Conservation (phyloP, 2,797 vertebrate genomes). For the Xenops minutus region DNA sequence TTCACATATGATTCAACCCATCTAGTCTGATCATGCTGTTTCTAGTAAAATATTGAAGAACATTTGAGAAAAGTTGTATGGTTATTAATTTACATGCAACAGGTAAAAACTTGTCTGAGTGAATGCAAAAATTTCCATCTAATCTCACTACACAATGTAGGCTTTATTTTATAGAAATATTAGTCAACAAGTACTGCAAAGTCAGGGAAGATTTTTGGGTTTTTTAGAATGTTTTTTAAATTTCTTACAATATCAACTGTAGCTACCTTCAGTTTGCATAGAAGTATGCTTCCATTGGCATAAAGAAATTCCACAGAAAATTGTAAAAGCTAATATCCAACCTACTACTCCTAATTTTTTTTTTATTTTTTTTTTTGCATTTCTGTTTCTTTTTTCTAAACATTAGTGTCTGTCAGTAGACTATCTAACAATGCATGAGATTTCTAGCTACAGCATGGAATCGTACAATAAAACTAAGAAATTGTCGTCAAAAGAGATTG, state of each 20-base stretch:
- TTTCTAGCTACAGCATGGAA: neutral
- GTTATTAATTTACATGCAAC: neutral
- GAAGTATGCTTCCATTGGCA: neutral
- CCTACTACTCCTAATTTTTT: neutral
- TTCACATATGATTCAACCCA: neutral
- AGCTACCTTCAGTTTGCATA: neutral
- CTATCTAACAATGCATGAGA: neutral
- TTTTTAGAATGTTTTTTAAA: neutral
- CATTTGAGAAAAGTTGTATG: neutral
- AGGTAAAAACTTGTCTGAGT: neutral
- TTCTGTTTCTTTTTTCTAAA: neutral
- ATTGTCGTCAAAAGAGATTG: neutral
- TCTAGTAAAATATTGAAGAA: neutral
- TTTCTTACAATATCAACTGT: fast-evolving
- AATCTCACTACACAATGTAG: neutral
- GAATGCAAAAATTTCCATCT: neutral
- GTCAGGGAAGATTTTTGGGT: neutral
- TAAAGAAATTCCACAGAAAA: neutral
- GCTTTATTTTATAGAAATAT: neutral
- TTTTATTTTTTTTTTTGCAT: neutral
- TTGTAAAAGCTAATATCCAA: neutral
- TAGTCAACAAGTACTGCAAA: neutral
- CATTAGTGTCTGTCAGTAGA: neutral
- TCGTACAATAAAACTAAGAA: neutral
- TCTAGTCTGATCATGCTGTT: neutral